Conservation (phyloP, 2,113 vertebrate species). For the Oncorhynchus kisutch region DNA sequence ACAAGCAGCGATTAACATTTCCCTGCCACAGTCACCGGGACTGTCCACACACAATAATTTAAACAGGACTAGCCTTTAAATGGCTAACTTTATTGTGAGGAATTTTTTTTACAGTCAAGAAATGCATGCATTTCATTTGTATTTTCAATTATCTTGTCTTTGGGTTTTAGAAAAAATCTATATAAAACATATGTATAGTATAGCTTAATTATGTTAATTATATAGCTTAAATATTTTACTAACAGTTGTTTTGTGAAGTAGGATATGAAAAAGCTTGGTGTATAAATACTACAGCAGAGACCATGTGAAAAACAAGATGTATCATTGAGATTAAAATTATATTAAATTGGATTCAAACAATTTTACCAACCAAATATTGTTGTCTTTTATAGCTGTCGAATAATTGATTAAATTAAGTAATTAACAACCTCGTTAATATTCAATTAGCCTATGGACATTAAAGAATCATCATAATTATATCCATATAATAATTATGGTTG, state of each 20-base stretch:
- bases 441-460: background rate
- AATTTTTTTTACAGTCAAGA: background rate
- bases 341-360: background rate
- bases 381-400: background rate
- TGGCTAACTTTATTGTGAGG: background rate
- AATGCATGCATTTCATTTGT: background rate
- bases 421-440: background rate
- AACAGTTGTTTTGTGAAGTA: background rate
- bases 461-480: background rate
- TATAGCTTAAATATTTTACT: background rate
- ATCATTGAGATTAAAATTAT: no score
- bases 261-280: no score
- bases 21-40: background rate
- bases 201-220: background rate
- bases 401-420: background rate
- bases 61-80: background rate
- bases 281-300: no score
- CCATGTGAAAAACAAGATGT: no score
- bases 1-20: conserved; percentile 31
- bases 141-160: background rate
- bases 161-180: no score
- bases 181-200: background rate
- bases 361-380: background rate
- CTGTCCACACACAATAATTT: conserved; percentile 36
- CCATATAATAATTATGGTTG: no score